Base-by-base conservation (phyloP, 2,888 invertebrate genomes). In the Ennomos quercinarius region DNA sequence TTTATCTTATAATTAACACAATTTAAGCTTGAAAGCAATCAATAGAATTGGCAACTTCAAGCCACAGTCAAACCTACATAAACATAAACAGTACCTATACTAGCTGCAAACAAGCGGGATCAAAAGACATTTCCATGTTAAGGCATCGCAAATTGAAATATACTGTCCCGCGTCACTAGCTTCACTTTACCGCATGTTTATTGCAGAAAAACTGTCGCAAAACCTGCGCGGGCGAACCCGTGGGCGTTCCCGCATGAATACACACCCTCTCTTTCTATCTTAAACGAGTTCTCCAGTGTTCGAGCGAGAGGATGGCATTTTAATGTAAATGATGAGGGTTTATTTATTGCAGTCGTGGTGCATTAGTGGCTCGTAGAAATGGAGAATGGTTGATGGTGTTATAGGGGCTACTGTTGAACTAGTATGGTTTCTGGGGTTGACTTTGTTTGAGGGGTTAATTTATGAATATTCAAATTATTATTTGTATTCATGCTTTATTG, bases 241-340 rank as follows among this genome's bases (percentile, higher is more conserved):
- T 83, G 78, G 82, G 81, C 79, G 83, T 74, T 63, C 61, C 71
- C 72, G 76, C 81, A 77, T 83, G 83, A 85, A 83, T 72, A 77
- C 77, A 63, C 50, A 48, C 68, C 47, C 67, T 81, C 84, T 67
- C 80, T 58, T 68, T 84, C 76, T 53, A 57, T 57, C 75, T 8
- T 47, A 50, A 8, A 35, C 9, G 17, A 11, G 34, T 10, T 9
- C 3, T 6, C 12, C 8, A 13, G 10, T 2, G 55, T 40, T 9
- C 13, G 55, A 69, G 59, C 9, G 61, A 64, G 67, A 65, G 44
- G 38, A 35, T 41, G 41, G 43, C 11, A 49, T 78, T 27, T 40
- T 86, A 81, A 85, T 86, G 83, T 79, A 76, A 82, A 81, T 81
- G 83, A 86, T 84, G 81, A 84, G 78, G 74, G 73, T 69, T 77